Conservation (phyloP, 1,140 invertebrate genomes). For the Philopotamus ludificatus region DNA sequence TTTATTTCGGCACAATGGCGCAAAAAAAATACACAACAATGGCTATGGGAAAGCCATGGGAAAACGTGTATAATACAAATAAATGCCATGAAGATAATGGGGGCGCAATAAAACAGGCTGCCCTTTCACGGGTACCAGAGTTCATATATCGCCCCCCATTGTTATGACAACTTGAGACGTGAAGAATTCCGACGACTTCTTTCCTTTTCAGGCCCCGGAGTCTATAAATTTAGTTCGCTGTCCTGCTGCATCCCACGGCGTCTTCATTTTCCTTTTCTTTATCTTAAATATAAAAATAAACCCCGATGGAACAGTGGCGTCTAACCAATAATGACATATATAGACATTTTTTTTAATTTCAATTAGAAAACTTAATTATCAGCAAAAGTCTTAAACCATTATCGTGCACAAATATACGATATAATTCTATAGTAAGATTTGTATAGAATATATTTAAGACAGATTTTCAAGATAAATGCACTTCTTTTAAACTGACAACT, state of each 20-base stretch:
- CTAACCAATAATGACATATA: too few relatives aligned
- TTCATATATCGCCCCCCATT: slow-evolving; percentile 25
- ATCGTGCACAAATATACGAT: too few relatives aligned
- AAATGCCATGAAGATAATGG: slow-evolving; percentile 24
- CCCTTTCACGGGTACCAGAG: slow-evolving; percentile 19
- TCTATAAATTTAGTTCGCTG: slow-evolving; percentile 15
- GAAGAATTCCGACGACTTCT: not conserved
- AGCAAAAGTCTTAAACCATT: too few relatives aligned
- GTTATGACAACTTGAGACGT: slow-evolving; percentile 28
- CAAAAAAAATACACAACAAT: too few relatives aligned
- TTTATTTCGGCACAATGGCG: too few relatives aligned
- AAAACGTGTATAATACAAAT: slow-evolving; percentile 9
- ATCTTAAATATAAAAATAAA: slow-evolving; percentile 1
- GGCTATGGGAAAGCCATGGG: not conserved
- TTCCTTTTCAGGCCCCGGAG: not conserved
- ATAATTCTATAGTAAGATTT: too few relatives aligned
- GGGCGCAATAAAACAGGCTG: slow-evolving; percentile 28
- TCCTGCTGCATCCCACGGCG: not conserved
- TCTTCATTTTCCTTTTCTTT: not conserved
- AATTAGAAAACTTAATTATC: too few relatives aligned
- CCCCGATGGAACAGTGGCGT: slow-evolving; percentile 1
- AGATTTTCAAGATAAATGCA: too few relatives aligned
- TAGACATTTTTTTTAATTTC: too few relatives aligned
- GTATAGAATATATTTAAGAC: too few relatives aligned
- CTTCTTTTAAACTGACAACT: too few relatives aligned